These are phyloP conservation scores for Epicauta chinensis DNA, from an alignment of 1,140 invertebrate species.

Conservation along the genomic window DNA sequence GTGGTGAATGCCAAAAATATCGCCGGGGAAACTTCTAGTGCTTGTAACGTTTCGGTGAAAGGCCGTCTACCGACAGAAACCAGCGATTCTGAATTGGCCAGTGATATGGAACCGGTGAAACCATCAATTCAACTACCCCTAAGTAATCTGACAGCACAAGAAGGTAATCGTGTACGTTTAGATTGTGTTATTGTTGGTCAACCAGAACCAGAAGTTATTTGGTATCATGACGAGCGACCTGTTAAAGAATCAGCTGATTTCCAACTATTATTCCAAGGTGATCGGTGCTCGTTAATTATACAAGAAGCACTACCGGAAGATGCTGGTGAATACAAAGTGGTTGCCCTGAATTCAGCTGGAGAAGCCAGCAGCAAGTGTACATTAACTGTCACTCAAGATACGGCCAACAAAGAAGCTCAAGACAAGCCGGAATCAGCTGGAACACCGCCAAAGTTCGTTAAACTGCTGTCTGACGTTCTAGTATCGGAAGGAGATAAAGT, in stretches of 20 bases:
- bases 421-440: constrained; percentile 40
- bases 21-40: constrained; percentile 55
- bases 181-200: constrained; percentile 79
- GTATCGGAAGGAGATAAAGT: constrained; percentile 63
- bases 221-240: constrained; percentile 78
- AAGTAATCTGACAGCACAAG: constrained; percentile 59
- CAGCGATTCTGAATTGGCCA: constrained; percentile 64
- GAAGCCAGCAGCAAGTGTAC: constrained; percentile 68
- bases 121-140: constrained; percentile 68
- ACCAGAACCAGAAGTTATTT: constrained; percentile 82
- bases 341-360: constrained; percentile 73
- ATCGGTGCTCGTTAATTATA: constrained; percentile 73
- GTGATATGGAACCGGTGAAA: constrained; percentile 63
- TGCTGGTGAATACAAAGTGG: constrained; percentile 71
- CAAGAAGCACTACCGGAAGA: constrained; percentile 69
- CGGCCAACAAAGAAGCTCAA: constrained; percentile 32
- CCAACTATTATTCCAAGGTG: constrained; percentile 72
- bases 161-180: constrained; percentile 63
- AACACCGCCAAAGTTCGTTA: constrained; percentile 60
- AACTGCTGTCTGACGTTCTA: constrained; percentile 60
- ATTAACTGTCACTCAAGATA: constrained; percentile 48
- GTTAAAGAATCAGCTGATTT: constrained; percentile 80
- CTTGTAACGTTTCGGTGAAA: constrained; percentile 64
- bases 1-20: constrained; percentile 57
- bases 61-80: constrained; percentile 62